phyloP scores from a whole-genome alignment of 2,113 vertebrate species.

The Trematocara macrostoma region DNA sequence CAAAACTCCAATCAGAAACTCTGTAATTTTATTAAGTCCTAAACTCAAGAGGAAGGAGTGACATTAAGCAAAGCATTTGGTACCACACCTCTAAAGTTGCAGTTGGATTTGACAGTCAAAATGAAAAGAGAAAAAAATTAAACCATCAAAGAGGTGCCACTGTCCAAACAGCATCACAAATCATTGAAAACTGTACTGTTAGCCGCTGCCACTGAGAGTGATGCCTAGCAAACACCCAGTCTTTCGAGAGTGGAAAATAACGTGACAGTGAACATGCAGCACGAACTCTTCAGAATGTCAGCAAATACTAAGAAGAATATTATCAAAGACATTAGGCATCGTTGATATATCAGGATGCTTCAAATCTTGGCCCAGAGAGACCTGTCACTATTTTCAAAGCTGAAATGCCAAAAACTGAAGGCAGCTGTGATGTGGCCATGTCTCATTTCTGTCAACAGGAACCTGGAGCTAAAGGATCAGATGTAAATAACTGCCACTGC shows the following conservation, averaged over 20 bases:
- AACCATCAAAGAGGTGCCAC: neutral
- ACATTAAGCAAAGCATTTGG: neutral
- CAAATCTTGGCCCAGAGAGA: neutral
- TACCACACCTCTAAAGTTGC: neutral
- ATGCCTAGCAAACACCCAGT: neutral
- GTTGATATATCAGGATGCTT: neutral
- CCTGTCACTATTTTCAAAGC: neutral
- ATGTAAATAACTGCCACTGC: neutral
- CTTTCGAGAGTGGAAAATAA: neutral
- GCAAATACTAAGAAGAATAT: neutral
- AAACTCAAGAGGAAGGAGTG: neutral
- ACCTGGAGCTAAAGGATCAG: neutral
- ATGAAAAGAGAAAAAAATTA: neutral
- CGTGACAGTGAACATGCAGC: constrained; percentile 13
- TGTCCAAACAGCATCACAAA: constrained; percentile 12
- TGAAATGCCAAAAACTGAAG: neutral
- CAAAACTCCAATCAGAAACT: neutral
- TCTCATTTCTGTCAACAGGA: neutral
- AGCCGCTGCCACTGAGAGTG: neutral
- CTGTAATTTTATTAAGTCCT: constrained; percentile 5
- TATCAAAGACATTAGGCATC: constrained; percentile 9
- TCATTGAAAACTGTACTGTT: neutral
- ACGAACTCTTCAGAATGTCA: neutral
- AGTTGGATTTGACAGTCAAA: constrained; percentile 9
- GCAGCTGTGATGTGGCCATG: neutral